phyloP scores from a whole-genome alignment of 1,140 invertebrate genomes.

The Cyrtorhinus lividipennis region DNA sequence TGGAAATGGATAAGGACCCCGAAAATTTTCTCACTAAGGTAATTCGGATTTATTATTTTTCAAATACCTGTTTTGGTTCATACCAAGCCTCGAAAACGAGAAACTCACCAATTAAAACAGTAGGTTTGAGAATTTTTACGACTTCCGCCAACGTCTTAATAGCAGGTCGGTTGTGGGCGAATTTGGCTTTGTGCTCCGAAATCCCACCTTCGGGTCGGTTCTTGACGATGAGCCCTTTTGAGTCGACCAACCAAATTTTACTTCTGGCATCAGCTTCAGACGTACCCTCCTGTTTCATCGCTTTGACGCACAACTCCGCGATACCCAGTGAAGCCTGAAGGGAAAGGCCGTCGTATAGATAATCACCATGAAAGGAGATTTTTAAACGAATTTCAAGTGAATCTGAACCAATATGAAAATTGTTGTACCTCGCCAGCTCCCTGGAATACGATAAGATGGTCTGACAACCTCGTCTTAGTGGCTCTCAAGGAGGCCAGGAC shows the following conservation, averaged over 20 bases:
- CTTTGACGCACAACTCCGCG: constrained; percentile 69
- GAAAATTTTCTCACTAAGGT: too few species aligned
- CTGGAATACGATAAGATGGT: constrained; percentile 78
- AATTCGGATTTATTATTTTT: too few species aligned
- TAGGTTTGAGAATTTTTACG: constrained; percentile 61
- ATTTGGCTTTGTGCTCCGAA: constrained; percentile 57
- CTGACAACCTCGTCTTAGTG: constrained; percentile 57
- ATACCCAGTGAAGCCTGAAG: constrained; percentile 68
- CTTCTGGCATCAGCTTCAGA: constrained; percentile 49
- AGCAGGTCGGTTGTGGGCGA: constrained; percentile 54
- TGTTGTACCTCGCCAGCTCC: constrained; percentile 68
- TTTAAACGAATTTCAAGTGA: background rate
- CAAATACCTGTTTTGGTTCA: too few species aligned
- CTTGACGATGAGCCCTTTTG: constrained; percentile 63
- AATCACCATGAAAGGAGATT: background rate
- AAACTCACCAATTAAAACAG: constrained; percentile 78
- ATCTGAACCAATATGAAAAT: too few species aligned
- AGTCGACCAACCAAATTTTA: constrained; percentile 58
- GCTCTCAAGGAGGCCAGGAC: constrained; percentile 66
- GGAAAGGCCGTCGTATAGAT: too few species aligned
- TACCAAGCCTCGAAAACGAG: too few species aligned
- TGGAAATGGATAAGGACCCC: too few species aligned
- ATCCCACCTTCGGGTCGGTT: constrained; percentile 56
- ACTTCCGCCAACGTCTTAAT: constrained; percentile 58
- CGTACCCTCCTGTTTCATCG: constrained; percentile 69